phyloP scores from a whole-genome alignment of 2,888 invertebrate species.

The Tridacna crocea region DNA sequence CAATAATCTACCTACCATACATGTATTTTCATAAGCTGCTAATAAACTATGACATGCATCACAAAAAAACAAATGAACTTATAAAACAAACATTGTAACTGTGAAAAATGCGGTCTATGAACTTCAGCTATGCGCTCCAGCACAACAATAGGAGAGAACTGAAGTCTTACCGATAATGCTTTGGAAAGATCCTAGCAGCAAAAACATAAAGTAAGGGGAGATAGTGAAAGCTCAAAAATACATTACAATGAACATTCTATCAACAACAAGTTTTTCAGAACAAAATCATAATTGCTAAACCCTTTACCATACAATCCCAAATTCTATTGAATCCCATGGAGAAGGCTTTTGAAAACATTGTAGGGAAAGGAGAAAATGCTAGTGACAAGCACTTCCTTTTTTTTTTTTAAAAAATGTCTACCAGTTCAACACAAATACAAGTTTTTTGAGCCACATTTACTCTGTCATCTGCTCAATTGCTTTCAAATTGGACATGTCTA shows the following conservation, averaged over 20 bases:
- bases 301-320: background rate
- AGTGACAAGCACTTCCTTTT: background rate
- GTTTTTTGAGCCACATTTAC: too few species aligned
- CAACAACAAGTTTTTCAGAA: background rate
- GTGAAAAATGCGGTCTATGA: background rate
- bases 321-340: background rate
- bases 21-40: too few species aligned
- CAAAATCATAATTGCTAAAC: background rate
- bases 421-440: background rate
- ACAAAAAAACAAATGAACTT: too few species aligned
- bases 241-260: constrained; percentile 1
- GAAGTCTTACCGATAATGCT: constrained; percentile 72
- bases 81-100: too few species aligned
- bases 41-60: too few species aligned
- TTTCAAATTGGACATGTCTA: too few species aligned
- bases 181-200: constrained; percentile 71
- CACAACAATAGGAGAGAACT: constrained; percentile 25
- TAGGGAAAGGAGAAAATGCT: background rate
- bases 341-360: background rate
- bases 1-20: too few species aligned
- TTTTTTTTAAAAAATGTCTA: background rate
- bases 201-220: constrained; percentile 32
- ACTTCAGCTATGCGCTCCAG: background rate
- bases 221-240: constrained; percentile 35
- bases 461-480: too few species aligned